Base-by-base conservation (phyloP, 1,140 invertebrate genomes). In the Pseudomyrmex concolor region DNA sequence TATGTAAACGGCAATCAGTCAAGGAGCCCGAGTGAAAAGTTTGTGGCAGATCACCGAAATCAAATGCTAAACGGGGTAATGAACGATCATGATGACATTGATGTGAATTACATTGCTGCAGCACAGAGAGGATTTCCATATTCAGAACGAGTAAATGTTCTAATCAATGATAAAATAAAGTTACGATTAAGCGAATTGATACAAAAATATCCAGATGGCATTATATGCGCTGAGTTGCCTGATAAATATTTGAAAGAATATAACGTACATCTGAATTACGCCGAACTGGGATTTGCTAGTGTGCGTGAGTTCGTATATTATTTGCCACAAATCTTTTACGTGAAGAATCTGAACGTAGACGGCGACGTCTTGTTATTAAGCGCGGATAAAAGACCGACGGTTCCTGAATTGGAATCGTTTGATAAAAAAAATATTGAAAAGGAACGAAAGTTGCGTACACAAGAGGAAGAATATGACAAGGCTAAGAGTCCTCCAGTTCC, bases 141-240 rank as follows among this genome's bases (percentile, higher is more conserved):
- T 34, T 34, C 5, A 0, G 19, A 74, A 57, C 1, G 48, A 19
- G 13, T 43, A 68, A 7, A 22, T 85, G 15, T 22, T 22, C 19
- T 90, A 2, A 73, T 92, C 9, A 87, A 60, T n/a, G 70, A 89
- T 0, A 91, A 78, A 71, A 87, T 63, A 0, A 89, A 87, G 63
- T 83, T 87, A 57, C 86, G 92, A 71, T 84, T 94, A n/a, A 48
- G 90, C 62, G 88, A 93, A 60, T 83, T 94, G 7, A 81, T 94
- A 12, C 43, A 90, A 19, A 90, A 91, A 43, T 15, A 90, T 86
- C 87, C 91, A 10, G 71, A 93, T 43, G 94, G 94, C 4, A 94
- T 94, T 34, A 93, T 90, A 91, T 94, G 93, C 74, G 85, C 91
- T 0, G 89, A 94, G 0, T 25, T 94, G 1, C 92, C 93, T 0